Evolutionary conservation across 2,113 vertebrate genomes (phyloP).

Genomic region (Eptesicus fuscus): DNA sequence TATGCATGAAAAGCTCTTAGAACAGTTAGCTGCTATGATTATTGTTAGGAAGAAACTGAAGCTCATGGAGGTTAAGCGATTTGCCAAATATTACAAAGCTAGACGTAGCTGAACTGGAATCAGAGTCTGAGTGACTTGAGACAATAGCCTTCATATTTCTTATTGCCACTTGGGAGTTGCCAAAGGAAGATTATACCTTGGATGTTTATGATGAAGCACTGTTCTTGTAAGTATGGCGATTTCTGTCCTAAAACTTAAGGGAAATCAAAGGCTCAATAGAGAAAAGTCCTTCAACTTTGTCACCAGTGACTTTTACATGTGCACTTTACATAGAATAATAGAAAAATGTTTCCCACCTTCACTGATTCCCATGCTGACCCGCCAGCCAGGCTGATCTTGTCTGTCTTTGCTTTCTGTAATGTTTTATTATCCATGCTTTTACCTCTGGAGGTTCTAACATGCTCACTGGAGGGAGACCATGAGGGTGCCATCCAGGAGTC

Average conservation of each 20-base stretch:
- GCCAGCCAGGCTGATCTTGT: not conserved
- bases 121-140: not conserved
- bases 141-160: not conserved
- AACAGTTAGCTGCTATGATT: not conserved
- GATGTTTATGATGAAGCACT: not conserved
- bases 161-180: not conserved
- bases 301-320: not conserved
- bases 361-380: not conserved
- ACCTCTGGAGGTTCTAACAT: not conserved
- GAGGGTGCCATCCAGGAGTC: not conserved
- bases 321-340: not conserved
- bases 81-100: not conserved
- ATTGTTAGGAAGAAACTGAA: not conserved
- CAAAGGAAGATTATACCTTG: not conserved
- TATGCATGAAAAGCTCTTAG: not conserved
- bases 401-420: not conserved
- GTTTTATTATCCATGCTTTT: not conserved
- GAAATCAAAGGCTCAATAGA: not conserved
- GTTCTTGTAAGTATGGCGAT: not conserved
- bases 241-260: not conserved
- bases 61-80: not conserved
- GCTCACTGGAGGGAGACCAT: not conserved
- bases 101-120: not conserved
- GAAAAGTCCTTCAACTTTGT: not conserved
- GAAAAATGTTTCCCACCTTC: not conserved